Base-by-base conservation (phyloP, 2,113 vertebrate genomes). In the Petromus typicus region DNA sequence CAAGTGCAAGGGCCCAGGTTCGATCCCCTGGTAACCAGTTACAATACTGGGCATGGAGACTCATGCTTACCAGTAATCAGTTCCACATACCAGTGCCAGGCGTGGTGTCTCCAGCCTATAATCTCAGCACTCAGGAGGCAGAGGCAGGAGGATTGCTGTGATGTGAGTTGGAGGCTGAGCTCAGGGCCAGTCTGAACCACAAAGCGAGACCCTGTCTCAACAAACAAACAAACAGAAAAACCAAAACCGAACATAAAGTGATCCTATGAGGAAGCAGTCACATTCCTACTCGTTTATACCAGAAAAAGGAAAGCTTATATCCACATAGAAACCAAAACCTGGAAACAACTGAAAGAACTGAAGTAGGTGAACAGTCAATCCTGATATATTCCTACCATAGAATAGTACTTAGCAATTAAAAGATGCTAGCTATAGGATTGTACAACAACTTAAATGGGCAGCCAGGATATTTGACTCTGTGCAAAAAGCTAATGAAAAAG, bases 311-410 rank as follows among this genome's bases (percentile, higher is more conserved):
- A 78, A 79, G 10, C 3, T 37, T 61, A 61, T 67, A 17, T 66
- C 67, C 1, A 67, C 23, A 84, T 32, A 51, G 23, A 30, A 90
- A 54, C 45, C 48, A 37, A 61, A 57, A 59, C 54, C 10, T 79
- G 63, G 43, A 92, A 97, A 73, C 27, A 71, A 40, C 37, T 11
- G 63, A 91, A 92, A 66, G 87, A 51, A 45, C 40, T 82, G 82
- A 0, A 63, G 9, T 54, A 71, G 81, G 63, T 71, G 13, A 83
- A n/a, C 93, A 37, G 48, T 40, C 85, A 93, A 80, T 61, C 8
- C 76, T 40, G 32, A 66, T 51, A 48, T 75, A 63, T 73, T 48
- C 34, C 32, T 90, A 80, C 43, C 11, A 23, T 79, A 54, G 18
- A 51, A 18, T 80, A 57, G 18, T 63, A 43, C n/a, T 94, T 32